phyloP scores from a whole-genome alignment of 2,797 vertebrate species.

The Oreonectes daqikongensis region DNA sequence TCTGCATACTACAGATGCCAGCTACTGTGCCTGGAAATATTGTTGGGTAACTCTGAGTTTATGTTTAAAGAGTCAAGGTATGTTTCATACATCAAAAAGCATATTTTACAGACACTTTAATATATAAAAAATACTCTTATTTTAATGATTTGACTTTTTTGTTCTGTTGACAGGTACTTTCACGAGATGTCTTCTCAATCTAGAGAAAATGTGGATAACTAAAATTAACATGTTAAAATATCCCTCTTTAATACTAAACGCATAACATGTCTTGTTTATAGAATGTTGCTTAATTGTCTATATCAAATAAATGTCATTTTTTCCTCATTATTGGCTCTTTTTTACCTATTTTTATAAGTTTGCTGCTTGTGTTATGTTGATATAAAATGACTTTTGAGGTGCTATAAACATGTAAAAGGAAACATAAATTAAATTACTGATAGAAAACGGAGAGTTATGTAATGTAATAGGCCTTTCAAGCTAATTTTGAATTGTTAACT shows the following conservation, averaged over 20 bases:
- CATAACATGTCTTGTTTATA: neutral
- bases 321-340: neutral
- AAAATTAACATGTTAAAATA: neutral
- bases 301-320: constrained; percentile 13
- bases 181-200: neutral
- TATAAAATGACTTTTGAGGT: too few relatives aligned
- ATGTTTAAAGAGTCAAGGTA: neutral
- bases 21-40: neutral
- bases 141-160: neutral
- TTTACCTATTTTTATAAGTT: neutral
- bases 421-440: too few relatives aligned
- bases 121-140: neutral
- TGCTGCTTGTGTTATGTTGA: neutral
- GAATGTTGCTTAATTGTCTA: neutral
- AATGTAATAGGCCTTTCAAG: neutral
- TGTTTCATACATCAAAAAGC: neutral
- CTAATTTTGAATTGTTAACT: too few relatives aligned
- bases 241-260: neutral
- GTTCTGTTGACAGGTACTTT: constrained; percentile 18
- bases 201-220: neutral
- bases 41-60: constrained; percentile 9
- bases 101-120: neutral
- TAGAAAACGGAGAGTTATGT: too few relatives aligned
- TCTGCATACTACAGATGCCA: constrained; percentile 18
- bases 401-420: too few relatives aligned